These are phyloP conservation scores for Metopolophium dirhodum DNA, from an alignment of 1,140 invertebrate genomes.

Conservation along the genomic window DNA sequence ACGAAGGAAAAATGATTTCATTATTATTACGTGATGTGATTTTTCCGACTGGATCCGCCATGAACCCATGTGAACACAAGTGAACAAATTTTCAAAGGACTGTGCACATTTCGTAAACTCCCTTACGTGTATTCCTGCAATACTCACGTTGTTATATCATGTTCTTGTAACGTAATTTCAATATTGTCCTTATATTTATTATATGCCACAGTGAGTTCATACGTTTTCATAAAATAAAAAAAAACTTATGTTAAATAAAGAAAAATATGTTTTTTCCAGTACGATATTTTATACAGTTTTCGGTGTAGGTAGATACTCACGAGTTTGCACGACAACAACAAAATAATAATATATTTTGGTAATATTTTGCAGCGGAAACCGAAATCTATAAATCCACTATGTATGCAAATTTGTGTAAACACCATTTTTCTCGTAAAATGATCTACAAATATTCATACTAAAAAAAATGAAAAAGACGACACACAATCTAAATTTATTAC, in stretches of 20 bases:
- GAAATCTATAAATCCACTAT: slow-evolving; percentile 6
- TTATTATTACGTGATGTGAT: not conserved
- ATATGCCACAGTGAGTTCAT: not conserved
- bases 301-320: not conserved
- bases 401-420: not conserved
- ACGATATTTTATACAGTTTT: not conserved
- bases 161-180: not conserved
- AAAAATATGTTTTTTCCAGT: not conserved
- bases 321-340: not conserved
- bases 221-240: not conserved
- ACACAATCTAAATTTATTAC: not conserved
- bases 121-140: not conserved
- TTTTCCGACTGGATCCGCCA: not conserved
- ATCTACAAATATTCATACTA: not conserved
- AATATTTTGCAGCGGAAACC: not conserved
- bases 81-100: slow-evolving; percentile 1
- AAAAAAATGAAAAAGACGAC: not conserved
- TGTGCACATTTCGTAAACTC: not conserved
- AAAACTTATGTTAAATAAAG: not conserved
- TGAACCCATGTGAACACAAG: not conserved
- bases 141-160: not conserved
- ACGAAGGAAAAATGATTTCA: not conserved
- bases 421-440: not conserved
- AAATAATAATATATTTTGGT: not conserved
- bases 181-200: not conserved